Evolutionary conservation across 1,140 invertebrate genomes (phyloP), one percentile per base, ranked within the genome.

Genomic region (Drosophila lacteicornis): DNA sequence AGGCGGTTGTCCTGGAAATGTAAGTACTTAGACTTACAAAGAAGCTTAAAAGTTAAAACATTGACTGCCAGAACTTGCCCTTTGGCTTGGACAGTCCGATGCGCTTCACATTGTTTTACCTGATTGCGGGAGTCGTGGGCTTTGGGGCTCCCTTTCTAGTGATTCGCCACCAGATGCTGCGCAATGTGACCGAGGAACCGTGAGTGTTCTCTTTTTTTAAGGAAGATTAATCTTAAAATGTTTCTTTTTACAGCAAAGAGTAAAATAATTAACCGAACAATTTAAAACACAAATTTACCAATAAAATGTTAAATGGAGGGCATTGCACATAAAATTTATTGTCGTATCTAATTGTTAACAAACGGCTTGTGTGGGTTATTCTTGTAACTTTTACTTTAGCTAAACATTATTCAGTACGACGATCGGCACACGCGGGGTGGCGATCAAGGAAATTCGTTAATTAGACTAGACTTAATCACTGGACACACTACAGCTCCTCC

Each of bases 281-380:
- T 50, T 6, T 7, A 30, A 38, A 36, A 17, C n/a, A 12, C 12
- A 38, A 38, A 9, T 11, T 19, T 1, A 3, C 13, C 5, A 73
- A 73, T 73, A 73, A 73, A 73, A 42, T 79, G 19, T 51, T 69
- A 50, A 68, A 61, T 62, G 58, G 27, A 49, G 38, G 36, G 27
- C 63, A 84, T 81, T 84, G 81, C 82, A 84, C 82, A 66, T 74
- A 19, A 22, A 67, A 55, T 83, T 84, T 84, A 85, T 85, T 84
- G 74, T 84, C 74, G 33, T 67, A 75, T 53, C 25, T 68, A 79
- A n/a, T 61, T 66, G 38, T 75, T 78, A 59, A 66, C 57, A 42
- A 47, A 49, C 58, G 42, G 65, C 65, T 15, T 73, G 17, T 40
- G 47, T 36, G 46, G 59, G 22, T 42, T 49, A 50, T n/a, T 68